phyloP scores from a whole-genome alignment of 1,140 invertebrate genomes.

The Epicauta chinensis region DNA sequence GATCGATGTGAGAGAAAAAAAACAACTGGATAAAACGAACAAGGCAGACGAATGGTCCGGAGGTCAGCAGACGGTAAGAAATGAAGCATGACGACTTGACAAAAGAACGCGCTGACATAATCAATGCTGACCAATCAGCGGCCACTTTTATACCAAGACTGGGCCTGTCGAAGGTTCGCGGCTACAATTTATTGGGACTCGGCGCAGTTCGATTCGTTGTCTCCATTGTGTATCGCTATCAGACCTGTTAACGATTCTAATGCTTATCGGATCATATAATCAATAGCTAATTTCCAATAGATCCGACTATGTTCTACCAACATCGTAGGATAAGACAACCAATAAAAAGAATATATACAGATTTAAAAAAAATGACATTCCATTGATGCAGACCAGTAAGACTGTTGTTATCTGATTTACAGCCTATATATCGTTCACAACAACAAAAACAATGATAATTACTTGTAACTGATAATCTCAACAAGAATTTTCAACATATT shows the following conservation, averaged over 20 bases:
- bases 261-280: conserved; percentile 12
- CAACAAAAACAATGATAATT: too few relatives aligned
- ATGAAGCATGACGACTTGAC: conserved; percentile 34
- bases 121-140: conserved; percentile 38
- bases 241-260: conserved; percentile 14
- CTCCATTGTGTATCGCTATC: conserved; percentile 17
- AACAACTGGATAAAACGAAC: conserved; percentile 12
- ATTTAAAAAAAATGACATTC: too few relatives aligned
- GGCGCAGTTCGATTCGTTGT: conserved; percentile 10
- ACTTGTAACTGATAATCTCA: too few relatives aligned
- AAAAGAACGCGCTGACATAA: conserved; percentile 37
- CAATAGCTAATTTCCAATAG: conserved; percentile 11
- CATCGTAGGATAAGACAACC: too few relatives aligned
- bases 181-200: conserved; percentile 12
- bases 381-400: too few relatives aligned
- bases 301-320: too few relatives aligned
- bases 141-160: conserved; percentile 24
- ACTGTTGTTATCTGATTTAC: too few relatives aligned
- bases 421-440: too few relatives aligned
- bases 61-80: conserved; percentile 34
- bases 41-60: conserved; percentile 22
- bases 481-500: too few relatives aligned
- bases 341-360: too few relatives aligned
- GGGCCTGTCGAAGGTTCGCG: conserved; percentile 8
- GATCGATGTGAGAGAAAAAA: too few relatives aligned